Evolutionary conservation across 2,888 invertebrate genomes (phyloP).

Genomic region (Marronus borbonicus): DNA sequence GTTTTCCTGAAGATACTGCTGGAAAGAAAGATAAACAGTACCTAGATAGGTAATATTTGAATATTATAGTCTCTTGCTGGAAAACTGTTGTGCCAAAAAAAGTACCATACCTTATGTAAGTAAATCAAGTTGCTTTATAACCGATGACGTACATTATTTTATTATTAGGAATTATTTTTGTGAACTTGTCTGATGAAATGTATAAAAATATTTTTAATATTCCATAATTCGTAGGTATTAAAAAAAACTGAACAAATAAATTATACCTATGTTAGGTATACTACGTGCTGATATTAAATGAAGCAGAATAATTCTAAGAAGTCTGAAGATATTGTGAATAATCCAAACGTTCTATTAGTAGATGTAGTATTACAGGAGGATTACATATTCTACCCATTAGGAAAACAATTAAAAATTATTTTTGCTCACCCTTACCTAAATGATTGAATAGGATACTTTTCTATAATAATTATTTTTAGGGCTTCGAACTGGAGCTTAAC

Average conservation of each 20-base stretch:
- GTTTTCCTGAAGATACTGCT: background rate
- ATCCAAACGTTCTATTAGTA: slow-evolving; percentile 6
- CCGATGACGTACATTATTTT: slow-evolving; percentile 11
- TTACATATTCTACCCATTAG: slow-evolving; percentile 14
- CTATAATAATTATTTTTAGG: too few relatives aligned
- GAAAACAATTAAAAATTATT: background rate
- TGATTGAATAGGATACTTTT: background rate
- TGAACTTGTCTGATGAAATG: slow-evolving; percentile 51
- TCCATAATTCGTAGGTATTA: slow-evolving; percentile 54
- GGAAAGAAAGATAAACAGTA: background rate
- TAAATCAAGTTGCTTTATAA: slow-evolving; percentile 36
- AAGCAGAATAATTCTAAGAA: slow-evolving; percentile 28
- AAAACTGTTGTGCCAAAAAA: slow-evolving; percentile 45
- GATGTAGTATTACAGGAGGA: slow-evolving; percentile 12
- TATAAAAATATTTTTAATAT: slow-evolving; percentile 59
- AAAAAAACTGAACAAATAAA: slow-evolving; percentile 29
- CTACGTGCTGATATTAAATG: slow-evolving; percentile 4
- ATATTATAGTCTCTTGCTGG: slow-evolving; percentile 15
- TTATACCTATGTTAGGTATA: slow-evolving; percentile 44
- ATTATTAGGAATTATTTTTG: slow-evolving; percentile 41
- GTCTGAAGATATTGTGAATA: slow-evolving; percentile 43
- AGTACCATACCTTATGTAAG: slow-evolving; percentile 43
- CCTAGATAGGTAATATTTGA: background rate
- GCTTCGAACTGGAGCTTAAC: too few relatives aligned
- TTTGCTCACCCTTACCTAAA: slow-evolving; percentile 10